Evolutionary conservation across 2,888 invertebrate genomes (phyloP), one percentile per base, ranked within the genome.

Genomic region (Cataglyphis cursor): DNA sequence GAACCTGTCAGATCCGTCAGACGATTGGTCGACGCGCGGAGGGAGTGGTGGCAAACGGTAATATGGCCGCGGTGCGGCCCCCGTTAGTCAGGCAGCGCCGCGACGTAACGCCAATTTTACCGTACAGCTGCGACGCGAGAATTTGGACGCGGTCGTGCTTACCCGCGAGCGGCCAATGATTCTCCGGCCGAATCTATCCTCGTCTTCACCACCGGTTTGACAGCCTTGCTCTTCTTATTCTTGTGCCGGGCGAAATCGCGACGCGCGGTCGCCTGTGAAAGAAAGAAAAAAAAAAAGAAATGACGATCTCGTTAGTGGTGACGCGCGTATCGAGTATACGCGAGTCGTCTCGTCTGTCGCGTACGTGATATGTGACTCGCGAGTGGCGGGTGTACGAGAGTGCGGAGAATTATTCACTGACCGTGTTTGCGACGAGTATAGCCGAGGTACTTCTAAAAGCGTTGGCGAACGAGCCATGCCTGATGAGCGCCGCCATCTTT

Each of bases 401-500:
- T 94, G 95, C 94, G 94, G 92, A 93, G 75, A 80, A 76, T 78
- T 1, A 28, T 41, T 62, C 70, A 92, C 93, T 90, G 66, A 93
- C 93, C 92, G 91, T 91, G 81, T 83, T 81, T 10, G 48, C 72
- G 70, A 81, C 59, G 54, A 87, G 85, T 18, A 80, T 51, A 62
- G 82, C 38, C 62, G 87, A 76, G 54, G 87, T 88, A 87, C 83
- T 73, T 78, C 87, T 86, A 54, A 88, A 84, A 64, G 89, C 85
- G 88, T 83, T 89, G 65, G 87, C 83, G 80, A 90, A 94, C 92
- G 95, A 94, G 94, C 95, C 95, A 95, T 96, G 96, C 95, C 95
- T 96, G 94, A 96, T 95, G 95, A 96, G 95, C 95, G 96, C 96
- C 95, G 96, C 96, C 96, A 96, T 96, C 94, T 95, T 96, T 93